Conservation (phyloP, 2,888 invertebrate genomes). For the Arctia plantaginis region DNA sequence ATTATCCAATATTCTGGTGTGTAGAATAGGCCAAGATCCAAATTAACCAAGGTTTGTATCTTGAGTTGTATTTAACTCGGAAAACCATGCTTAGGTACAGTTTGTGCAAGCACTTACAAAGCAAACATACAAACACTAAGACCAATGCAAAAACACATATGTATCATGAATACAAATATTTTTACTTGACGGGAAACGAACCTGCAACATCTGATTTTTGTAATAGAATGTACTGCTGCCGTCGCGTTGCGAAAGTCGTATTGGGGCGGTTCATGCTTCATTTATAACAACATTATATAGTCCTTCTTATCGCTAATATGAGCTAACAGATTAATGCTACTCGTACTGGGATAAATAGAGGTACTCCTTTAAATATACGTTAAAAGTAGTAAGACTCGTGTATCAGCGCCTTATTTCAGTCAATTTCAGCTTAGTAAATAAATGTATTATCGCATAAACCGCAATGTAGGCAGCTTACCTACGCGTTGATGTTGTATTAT, state of each 20-base stretch:
- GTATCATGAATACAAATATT: too few species aligned
- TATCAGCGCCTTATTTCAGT: not conserved
- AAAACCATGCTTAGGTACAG: too few species aligned
- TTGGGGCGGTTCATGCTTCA: too few species aligned
- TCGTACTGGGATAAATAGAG: too few species aligned
- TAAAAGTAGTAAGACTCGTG: not conserved
- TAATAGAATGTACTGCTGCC: not conserved
- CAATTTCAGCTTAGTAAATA: not conserved
- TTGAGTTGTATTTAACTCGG: too few species aligned
- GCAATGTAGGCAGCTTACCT: slow-evolving; percentile 53
- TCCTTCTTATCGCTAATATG: not conserved
- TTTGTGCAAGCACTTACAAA: too few species aligned
- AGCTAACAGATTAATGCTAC: not conserved
- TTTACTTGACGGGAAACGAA: not conserved
- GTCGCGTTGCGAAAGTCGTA: not conserved
- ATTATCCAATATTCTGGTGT: not conserved
- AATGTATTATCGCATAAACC: slow-evolving; percentile 39
- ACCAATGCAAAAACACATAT: too few species aligned
- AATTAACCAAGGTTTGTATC: too few species aligned
- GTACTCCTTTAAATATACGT: not conserved
- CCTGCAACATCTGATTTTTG: not conserved
- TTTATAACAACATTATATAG: too few species aligned
- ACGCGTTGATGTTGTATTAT: slow-evolving; percentile 59
- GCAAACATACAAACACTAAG: too few species aligned
- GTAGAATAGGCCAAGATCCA: not conserved